phyloP scores from a whole-genome alignment of 2,888 invertebrate species.

The Strigamia maritima region DNA sequence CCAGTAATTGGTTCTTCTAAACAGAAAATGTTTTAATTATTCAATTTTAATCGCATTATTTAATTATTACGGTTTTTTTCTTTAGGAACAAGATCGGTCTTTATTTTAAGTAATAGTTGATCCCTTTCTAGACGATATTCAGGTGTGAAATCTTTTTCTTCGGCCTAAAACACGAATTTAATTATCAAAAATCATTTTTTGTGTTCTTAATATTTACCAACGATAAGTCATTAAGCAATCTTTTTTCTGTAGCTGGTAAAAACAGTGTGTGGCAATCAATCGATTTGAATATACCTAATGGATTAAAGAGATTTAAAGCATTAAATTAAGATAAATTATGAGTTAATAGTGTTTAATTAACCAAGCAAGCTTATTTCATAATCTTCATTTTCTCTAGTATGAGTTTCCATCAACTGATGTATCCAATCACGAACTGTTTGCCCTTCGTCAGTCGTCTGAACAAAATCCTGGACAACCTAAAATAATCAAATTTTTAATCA shows the following conservation, averaged over 20 bases:
- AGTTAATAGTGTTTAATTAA: not conserved
- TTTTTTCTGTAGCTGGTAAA: conserved; percentile 43
- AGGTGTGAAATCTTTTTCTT: conserved; percentile 44
- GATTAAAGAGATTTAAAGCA: not conserved
- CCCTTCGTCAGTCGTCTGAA: conserved; percentile 42
- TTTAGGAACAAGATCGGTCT: conserved; percentile 43
- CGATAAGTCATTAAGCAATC: conserved; percentile 44
- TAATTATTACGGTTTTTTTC: conserved; percentile 42
- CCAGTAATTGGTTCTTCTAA: conserved; percentile 43
- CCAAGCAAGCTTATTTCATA: conserved; percentile 44
- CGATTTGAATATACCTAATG: conserved; percentile 43
- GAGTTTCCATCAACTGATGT: conserved; percentile 43
- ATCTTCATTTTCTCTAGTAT: conserved; percentile 44
- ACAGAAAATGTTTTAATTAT: not conserved
- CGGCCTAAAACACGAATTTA: conserved; percentile 39
- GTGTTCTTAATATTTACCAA: conserved; percentile 36
- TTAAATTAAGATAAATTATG: not conserved
- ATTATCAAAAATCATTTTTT: not conserved
- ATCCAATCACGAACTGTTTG: conserved; percentile 44
- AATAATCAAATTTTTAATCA: not conserved
- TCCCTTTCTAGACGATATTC: conserved; percentile 44
- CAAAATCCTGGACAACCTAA: conserved; percentile 45
- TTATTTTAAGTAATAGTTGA: conserved; percentile 42
- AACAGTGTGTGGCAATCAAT: conserved; percentile 46
- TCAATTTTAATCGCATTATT: not conserved